Evolutionary conservation across 2,113 vertebrate species (phyloP).

Genomic region (Hipposideros armiger): DNA sequence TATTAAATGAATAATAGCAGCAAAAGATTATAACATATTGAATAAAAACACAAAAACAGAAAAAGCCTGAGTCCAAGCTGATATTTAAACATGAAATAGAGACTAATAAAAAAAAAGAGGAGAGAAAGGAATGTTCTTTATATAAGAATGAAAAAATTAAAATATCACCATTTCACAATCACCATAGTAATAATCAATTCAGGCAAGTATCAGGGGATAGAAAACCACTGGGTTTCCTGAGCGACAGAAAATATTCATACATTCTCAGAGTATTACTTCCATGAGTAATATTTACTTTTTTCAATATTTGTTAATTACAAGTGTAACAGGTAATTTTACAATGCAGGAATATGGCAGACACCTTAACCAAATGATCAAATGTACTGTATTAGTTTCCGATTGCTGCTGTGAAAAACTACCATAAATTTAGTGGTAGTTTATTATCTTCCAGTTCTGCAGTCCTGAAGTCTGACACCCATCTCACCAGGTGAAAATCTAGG

Average conservation of each 20-base stretch:
- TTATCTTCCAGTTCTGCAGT: not conserved
- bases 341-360: not conserved
- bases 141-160: not conserved
- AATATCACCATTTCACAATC: not conserved
- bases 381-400: not conserved
- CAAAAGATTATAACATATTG: not conserved
- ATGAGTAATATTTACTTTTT: not conserved
- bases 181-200: not conserved
- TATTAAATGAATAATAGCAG: not conserved
- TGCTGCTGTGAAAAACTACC: not conserved
- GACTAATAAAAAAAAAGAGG: not conserved
- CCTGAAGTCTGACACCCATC: not conserved
- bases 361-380: not conserved
- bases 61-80: not conserved
- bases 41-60: slow-evolving; percentile 33
- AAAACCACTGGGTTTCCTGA: not conserved
- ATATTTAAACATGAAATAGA: not conserved
- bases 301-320: not conserved
- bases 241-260: not conserved
- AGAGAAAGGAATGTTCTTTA: not conserved
- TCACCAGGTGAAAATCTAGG: not conserved
- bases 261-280: not conserved
- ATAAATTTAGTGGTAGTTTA: not conserved
- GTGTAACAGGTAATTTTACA: not conserved
- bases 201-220: not conserved